Conservation (phyloP, 2,797 vertebrate genomes). For the Lates japonicus region DNA sequence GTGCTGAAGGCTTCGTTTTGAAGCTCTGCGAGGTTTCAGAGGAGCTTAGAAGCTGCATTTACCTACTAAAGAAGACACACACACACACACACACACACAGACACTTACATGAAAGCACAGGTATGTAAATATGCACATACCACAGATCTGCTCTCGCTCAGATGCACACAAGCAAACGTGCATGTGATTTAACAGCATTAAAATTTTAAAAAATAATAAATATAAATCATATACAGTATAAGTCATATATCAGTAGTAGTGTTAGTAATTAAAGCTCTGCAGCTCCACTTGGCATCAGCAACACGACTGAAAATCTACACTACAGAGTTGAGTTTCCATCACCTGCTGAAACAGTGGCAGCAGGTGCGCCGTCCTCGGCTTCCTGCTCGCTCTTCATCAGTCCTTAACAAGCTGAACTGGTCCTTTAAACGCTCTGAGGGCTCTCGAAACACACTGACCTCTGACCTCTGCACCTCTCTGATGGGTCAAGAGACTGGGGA, state of each 20-base stretch:
- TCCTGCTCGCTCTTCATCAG: slow-evolving; percentile 26
- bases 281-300: not conserved
- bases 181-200: not conserved
- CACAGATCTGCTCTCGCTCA: slow-evolving; percentile 3
- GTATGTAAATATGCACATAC: slow-evolving; percentile 4
- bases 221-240: not conserved
- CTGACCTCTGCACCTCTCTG: slow-evolving; percentile 25
- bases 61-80: slow-evolving; percentile 46
- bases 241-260: not conserved
- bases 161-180: not conserved
- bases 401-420: slow-evolving; percentile 29
- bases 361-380: slow-evolving; percentile 40
- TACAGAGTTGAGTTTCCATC: slow-evolving; percentile 2
- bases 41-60: slow-evolving; percentile 61
- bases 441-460: slow-evolving; percentile 43
- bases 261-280: not conserved
- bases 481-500: slow-evolving; percentile 28
- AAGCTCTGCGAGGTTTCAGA: slow-evolving; percentile 58
- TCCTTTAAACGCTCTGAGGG: slow-evolving; percentile 38
- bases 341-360: slow-evolving; percentile 27
- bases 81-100: slow-evolving; percentile 5
- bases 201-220: not conserved
- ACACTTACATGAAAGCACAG: not conserved
- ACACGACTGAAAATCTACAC: not conserved
- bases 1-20: slow-evolving; percentile 67